Base-by-base conservation (phyloP, 2,113 vertebrate genomes). In the Tachuris rubrigastra region DNA sequence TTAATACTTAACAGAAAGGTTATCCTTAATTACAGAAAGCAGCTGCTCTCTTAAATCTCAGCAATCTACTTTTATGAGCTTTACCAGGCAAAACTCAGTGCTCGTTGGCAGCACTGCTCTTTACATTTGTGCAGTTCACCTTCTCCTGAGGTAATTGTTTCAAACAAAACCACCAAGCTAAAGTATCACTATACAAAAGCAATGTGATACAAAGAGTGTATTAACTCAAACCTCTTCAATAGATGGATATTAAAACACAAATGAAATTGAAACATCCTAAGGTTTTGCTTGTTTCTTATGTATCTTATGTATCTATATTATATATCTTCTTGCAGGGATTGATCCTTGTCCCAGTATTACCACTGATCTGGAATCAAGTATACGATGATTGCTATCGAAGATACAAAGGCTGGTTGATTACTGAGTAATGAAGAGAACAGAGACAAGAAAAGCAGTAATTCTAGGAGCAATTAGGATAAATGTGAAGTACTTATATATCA, bases 61-160 rank as follows among this genome's bases (percentile, higher is more conserved):
- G 37, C 1, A 68, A 21, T 27, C 19, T 59, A 60, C 13, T 62
- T 62, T 47, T 37, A 12, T 15, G 4, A 69, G 4, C 1, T 66
- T 56, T 68, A n/a, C 9, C 10, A 72, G 23, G 46, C 30, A 20
- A 72, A 91, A 86, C n/a, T 42, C 35, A 23, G 7, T 47, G 18
- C 1, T 50, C 6, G 28, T 2, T 53, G 14, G 14, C 9, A 74
- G 17, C 4, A 1, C 11, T 17, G 21, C 8, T 56, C 20, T 37
- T 75, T 63, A 37, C 6, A 42, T 49, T 67, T n/a, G 1, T n/a
- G 23, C 7, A 63, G 5, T 15, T 79, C 79, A 50, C 14, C 14
- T 63, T 82, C 78, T 55, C 47, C 58, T 63, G 23, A 85, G 30
- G 15, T 49, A 19, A 22, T 5, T 42, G 59, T 35, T 93, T 65